Evolutionary conservation across 2,888 invertebrate genomes (phyloP), one percentile per base, ranked within the genome.

Genomic region (Thalpophila matura): DNA sequence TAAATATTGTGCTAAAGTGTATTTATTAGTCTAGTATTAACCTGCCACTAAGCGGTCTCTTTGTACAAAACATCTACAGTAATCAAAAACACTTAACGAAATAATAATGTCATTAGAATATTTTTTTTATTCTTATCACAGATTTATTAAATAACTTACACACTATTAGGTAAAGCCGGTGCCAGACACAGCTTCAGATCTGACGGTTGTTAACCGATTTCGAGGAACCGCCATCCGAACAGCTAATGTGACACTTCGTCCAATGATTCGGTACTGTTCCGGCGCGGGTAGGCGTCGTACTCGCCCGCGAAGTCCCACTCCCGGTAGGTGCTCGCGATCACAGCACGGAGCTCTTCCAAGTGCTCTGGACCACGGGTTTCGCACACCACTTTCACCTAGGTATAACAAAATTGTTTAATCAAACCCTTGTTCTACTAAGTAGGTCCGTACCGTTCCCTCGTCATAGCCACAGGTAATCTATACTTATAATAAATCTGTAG

Each of bases 321-420:
- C 63, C 96, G 96, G 89, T 98, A 98, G 75, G 97, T 84, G 43
- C 59, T 77, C 1, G 88, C 85, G 57, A 94, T 91, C 85, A 90
- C 72, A 1, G 64, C 64, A 0, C 89, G 87, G n/a, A 95, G 81
- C 68, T 88, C 93, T 59, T 89, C 86, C 80, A 97, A 96, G 87
- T 99, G 99, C 0, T 96, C 96, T 74, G 96, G 96, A 73, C 98
- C 98, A 55, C 98, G 95, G 0, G 99, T 99, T 91, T 99, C 99
- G 81, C 98, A 98, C 1, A 99, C 97, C 12, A 98, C 98, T 91
- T 98, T 98, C 0, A 98, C 98, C 97, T 98, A 7, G 2, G 2
- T 12, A 88, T 12, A 81, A 26, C 5, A 50, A 20, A 26, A 12
- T 6, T 33, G n/a, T 33, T 14, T 5, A 14, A 33, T 14, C n/a